phyloP scores from a whole-genome alignment of 2,888 invertebrate genomes.

The Congeria kusceri region DNA sequence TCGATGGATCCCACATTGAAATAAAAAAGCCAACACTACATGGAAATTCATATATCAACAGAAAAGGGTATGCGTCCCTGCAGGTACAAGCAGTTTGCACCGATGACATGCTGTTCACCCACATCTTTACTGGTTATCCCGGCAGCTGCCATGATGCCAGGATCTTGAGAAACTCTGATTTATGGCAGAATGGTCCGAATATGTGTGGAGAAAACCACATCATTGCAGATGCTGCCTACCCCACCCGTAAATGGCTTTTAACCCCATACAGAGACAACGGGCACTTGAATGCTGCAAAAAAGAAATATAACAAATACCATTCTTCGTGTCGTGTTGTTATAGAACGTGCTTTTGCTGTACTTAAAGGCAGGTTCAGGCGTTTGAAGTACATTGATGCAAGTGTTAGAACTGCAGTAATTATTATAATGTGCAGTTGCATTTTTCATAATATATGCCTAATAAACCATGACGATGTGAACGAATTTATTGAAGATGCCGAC shows the following conservation, averaged over 20 bases:
- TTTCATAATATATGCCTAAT: slow-evolving; percentile 33
- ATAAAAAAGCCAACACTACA: slow-evolving; percentile 33
- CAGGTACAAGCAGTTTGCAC: slow-evolving; percentile 48
- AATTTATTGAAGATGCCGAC: slow-evolving; percentile 28
- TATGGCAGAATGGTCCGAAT: slow-evolving; percentile 40
- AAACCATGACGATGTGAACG: slow-evolving; percentile 16
- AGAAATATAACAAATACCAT: slow-evolving; percentile 33
- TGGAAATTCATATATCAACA: slow-evolving; percentile 39
- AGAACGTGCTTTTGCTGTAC: slow-evolving; percentile 44
- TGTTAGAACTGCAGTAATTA: slow-evolving; percentile 20
- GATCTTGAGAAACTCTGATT: slow-evolving; percentile 33
- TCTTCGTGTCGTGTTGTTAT: slow-evolving; percentile 37
- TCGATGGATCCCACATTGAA: slow-evolving; percentile 45
- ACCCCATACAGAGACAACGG: slow-evolving; percentile 54
- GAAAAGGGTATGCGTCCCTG: slow-evolving; percentile 32
- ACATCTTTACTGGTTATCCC: slow-evolving; percentile 36
- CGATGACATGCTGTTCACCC: slow-evolving; percentile 36
- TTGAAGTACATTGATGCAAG: slow-evolving; percentile 14
- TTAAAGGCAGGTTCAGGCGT: slow-evolving; percentile 43
- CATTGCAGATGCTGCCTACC: slow-evolving; percentile 42
- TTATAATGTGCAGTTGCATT: slow-evolving; percentile 36
- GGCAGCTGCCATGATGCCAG: slow-evolving; percentile 45
- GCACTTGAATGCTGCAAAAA: slow-evolving; percentile 20
- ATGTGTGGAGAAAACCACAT: slow-evolving; percentile 32
- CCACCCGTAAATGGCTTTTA: slow-evolving; percentile 32